Conservation (phyloP, 92 coral and sea anemone genomes). For the Palythoa heliodiscus region DNA sequence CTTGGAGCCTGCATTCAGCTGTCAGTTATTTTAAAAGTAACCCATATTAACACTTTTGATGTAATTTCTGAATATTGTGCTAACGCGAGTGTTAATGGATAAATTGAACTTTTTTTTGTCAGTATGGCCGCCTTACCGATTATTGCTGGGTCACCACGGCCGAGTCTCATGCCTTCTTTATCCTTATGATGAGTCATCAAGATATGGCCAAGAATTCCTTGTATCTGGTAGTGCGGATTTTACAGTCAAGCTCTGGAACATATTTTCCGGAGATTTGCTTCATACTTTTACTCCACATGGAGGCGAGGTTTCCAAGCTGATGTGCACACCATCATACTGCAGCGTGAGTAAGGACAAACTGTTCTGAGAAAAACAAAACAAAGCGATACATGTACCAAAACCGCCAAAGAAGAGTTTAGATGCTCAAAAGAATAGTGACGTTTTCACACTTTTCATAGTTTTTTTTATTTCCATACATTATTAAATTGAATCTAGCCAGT, state of each 20-base stretch:
- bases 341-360: constrained; percentile 66
- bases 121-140: constrained; percentile 96
- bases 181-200: constrained; percentile 91
- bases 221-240: constrained; percentile 99
- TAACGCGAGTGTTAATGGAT: too few relatives aligned
- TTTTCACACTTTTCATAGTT: too few relatives aligned
- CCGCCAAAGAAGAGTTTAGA: too few relatives aligned
- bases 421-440: too few relatives aligned
- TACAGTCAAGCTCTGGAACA: constrained; percentile 96
- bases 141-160: constrained; percentile 88
- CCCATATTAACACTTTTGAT: too few relatives aligned
- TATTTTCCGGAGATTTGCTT: constrained; percentile 85
- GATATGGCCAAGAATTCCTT: constrained; percentile 77
- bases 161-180: constrained; percentile 94
- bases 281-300: constrained; percentile 90
- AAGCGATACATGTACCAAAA: too few relatives aligned
- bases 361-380: too few relatives aligned
- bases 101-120: neutral
- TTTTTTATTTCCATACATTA: too few relatives aligned
- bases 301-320: constrained; percentile 86
- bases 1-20: too few relatives aligned
- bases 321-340: constrained; percentile 94
- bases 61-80: too few relatives aligned
- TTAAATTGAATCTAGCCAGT: too few relatives aligned
- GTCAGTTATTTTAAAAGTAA: too few relatives aligned